A percentile compares a stretch with the other conserved stretches of the same genome.
Evolutionary conservation across 2,113 vertebrate species (phyloP).

Genomic region (Oryzias woworae): DNA sequence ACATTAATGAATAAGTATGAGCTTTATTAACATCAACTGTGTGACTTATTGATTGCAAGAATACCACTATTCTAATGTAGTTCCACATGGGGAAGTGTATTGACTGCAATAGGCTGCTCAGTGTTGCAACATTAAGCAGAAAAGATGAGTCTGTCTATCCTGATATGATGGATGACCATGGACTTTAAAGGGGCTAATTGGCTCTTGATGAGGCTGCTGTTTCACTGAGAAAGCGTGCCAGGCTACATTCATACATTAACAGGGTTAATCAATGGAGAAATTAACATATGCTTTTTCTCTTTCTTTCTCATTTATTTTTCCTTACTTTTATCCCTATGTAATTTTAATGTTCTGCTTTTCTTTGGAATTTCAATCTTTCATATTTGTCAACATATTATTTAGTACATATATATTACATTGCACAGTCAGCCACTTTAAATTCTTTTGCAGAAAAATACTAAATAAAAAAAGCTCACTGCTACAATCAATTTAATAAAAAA

Average conservation of each 20-base stretch:
- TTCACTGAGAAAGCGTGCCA: conserved; percentile 63
- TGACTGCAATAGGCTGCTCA: conserved; percentile 56
- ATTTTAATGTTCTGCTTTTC: neutral
- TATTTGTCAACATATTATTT: neutral
- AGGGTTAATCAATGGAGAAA: conserved; percentile 73
- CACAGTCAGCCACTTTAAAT: neutral
- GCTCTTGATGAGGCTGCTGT: conserved; percentile 74
- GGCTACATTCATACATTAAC: conserved; percentile 72
- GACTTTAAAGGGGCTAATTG: conserved; percentile 70
- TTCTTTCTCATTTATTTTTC: conserved; percentile 38
- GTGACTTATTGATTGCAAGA: conserved; percentile 48
- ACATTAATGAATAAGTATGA: conserved; percentile 10
- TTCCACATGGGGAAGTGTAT: conserved; percentile 61
- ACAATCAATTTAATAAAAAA: no score
- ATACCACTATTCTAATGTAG: conserved; percentile 31
- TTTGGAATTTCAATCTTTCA: neutral
- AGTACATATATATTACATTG: neutral
- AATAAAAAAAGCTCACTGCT: no score
- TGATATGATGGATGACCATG: conserved; percentile 72
- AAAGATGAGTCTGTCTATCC: conserved; percentile 72
- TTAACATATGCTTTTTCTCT: conserved; percentile 61
- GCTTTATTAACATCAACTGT: conserved; percentile 20
- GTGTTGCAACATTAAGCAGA: conserved; percentile 62
- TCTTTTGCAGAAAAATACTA: no score
- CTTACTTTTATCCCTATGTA: conserved; percentile 5